A percentile compares a stretch with the other conserved stretches of the same genome.
phyloP scores from a whole-genome alignment of 2,888 invertebrate genomes.

The Drosophila basisetae region DNA sequence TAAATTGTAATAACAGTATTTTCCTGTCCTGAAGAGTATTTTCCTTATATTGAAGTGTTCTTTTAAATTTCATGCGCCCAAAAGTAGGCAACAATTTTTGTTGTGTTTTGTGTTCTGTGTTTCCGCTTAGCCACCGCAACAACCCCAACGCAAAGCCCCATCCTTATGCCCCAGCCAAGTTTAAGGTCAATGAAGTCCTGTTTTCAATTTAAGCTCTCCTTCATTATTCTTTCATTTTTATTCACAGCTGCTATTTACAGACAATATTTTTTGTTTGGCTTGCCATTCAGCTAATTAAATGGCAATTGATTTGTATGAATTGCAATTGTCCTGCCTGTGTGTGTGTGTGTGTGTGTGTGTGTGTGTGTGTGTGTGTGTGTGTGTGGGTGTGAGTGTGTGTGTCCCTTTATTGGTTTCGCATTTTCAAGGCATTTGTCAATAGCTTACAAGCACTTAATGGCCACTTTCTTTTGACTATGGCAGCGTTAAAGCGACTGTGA shows the following conservation, averaged over 20 bases:
- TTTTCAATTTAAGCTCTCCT: neutral
- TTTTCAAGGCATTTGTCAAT: slow-evolving; percentile 39
- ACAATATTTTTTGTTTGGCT: slow-evolving; percentile 23
- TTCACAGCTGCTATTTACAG: slow-evolving; percentile 8
- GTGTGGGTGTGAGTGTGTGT: neutral
- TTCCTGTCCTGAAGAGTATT: no score
- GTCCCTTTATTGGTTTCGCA: slow-evolving; percentile 19
- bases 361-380: neutral
- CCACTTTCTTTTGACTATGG: slow-evolving; percentile 18
- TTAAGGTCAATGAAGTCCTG: neutral
- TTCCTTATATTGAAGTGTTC: neutral
- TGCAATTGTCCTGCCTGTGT: slow-evolving; percentile 7
- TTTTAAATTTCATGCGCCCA: neutral
- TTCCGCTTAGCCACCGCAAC: neutral
- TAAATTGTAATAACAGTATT: neutral
- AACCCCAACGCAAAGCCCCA: neutral
- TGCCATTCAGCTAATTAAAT: slow-evolving; percentile 53
- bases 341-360: neutral
- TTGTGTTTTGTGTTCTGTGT: neutral
- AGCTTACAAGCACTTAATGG: slow-evolving; percentile 30
- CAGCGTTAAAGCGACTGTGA: slow-evolving; percentile 14
- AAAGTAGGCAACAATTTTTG: slow-evolving; percentile 14
- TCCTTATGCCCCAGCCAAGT: neutral
- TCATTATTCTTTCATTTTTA: slow-evolving; percentile 16
- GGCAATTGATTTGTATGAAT: slow-evolving; percentile 53